Conservation (phyloP, 2,888 invertebrate species). For the Cosmia pyralina region DNA sequence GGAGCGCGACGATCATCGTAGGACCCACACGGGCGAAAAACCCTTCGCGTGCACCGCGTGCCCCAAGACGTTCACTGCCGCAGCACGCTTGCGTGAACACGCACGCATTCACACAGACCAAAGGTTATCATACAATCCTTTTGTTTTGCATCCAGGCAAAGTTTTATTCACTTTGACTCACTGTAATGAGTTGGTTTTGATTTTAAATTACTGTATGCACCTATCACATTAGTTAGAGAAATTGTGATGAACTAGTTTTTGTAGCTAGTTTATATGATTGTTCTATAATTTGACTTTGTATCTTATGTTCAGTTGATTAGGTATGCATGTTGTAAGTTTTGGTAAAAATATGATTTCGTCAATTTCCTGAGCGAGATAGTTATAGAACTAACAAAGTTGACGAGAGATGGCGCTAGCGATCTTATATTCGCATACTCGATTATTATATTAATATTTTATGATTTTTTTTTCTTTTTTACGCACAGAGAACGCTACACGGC, state of each 20-base stretch:
- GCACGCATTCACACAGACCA: constrained; percentile 88
- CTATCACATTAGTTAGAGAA: background rate
- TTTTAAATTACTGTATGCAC: background rate
- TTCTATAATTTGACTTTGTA: too few relatives aligned
- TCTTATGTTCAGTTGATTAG: too few relatives aligned
- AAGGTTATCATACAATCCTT: constrained; percentile 77
- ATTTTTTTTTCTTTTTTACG: too few relatives aligned
- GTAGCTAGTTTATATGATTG: too few relatives aligned
- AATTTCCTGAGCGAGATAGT: background rate
- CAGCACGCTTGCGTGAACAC: constrained; percentile 87
- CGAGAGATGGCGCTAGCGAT: constrained; percentile 52
- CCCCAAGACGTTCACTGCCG: constrained; percentile 89
- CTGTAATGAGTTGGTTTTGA: background rate
- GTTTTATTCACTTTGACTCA: constrained; percentile 32
- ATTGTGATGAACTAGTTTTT: too few relatives aligned
- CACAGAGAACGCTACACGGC: too few relatives aligned
- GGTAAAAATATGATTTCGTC: too few relatives aligned
- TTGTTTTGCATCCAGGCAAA: constrained; percentile 52
- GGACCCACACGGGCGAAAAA: constrained; percentile 88
- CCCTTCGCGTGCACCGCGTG: constrained; percentile 87
- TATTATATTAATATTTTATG: background rate
- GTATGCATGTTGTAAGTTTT: too few relatives aligned
- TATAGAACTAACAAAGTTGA: background rate
- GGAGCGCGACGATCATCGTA: constrained; percentile 89
- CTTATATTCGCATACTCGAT: background rate